phyloP scores from a whole-genome alignment of 2,888 invertebrate species.

The Plagodis dolabraria region DNA sequence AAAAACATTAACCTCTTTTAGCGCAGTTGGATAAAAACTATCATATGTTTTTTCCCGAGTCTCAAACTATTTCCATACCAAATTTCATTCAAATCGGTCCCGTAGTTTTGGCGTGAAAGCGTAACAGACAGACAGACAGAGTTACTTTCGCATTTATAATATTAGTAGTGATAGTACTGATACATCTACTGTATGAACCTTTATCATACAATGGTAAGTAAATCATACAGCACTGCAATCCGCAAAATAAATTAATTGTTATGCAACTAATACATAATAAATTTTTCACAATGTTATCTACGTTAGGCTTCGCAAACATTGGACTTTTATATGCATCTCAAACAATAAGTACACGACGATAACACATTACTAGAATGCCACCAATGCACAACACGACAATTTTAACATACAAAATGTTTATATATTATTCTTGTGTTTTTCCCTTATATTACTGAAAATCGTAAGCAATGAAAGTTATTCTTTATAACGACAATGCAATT shows the following conservation, averaged over 20 bases:
- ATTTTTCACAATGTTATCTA: conserved; percentile 45
- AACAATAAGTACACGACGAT: not conserved
- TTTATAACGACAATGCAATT: conserved; percentile 15
- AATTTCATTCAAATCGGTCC: too few species aligned
- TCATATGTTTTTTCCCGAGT: too few species aligned
- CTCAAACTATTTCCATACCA: too few species aligned
- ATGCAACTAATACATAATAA: conserved; percentile 36
- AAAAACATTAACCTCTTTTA: too few species aligned
- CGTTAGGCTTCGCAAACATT: conserved; percentile 27
- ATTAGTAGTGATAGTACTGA: too few species aligned
- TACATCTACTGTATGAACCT: too few species aligned
- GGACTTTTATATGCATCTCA: not conserved
- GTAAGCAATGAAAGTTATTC: conserved; percentile 8
- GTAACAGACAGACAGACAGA: too few species aligned
- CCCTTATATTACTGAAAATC: conserved; percentile 8
- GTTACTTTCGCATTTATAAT: too few species aligned
- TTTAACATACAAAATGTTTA: not conserved
- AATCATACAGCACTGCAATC: not conserved
- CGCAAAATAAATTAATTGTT: conserved; percentile 22
- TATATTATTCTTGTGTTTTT: not conserved
- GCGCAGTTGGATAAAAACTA: too few species aligned
- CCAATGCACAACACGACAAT: not conserved
- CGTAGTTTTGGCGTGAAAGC: too few species aligned
- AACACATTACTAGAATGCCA: not conserved
- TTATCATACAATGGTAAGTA: too few species aligned